These are phyloP conservation scores for Perizoma flavofasciatum DNA, from an alignment of 2,888 invertebrate genomes.

Conservation along the genomic window DNA sequence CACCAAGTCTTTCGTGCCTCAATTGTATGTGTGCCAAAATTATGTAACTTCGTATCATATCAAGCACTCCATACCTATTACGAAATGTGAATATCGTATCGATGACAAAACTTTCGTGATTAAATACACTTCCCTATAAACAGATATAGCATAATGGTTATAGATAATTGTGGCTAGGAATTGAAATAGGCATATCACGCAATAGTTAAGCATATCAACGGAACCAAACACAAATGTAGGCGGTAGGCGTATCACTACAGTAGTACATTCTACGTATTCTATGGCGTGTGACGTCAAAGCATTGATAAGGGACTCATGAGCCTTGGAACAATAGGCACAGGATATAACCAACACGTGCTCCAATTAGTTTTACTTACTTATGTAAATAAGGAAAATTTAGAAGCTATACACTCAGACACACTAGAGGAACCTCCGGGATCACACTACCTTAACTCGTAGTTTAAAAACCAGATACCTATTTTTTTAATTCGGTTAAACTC, in stretches of 20 bases:
- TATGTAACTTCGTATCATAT: conserved; percentile 10
- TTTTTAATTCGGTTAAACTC: too few species aligned
- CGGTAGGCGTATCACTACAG: conserved; percentile 15
- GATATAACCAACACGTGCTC: conserved; percentile 10
- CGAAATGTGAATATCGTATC: conserved; percentile 1
- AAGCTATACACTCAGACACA: too few species aligned
- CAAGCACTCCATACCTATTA: conserved; percentile 11
- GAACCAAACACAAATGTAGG: conserved; percentile 16
- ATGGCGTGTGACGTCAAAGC: conserved; percentile 31
- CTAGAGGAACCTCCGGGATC: too few species aligned
- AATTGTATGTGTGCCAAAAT: conserved; percentile 12
- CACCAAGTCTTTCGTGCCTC: not conserved
- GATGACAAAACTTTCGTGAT: conserved; percentile 17
- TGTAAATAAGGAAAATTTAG: too few species aligned
- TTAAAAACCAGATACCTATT: too few species aligned
- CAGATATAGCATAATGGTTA: too few species aligned
- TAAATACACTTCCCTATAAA: conserved; percentile 3
- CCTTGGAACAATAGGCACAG: conserved; percentile 17
- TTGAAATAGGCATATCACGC: too few species aligned
- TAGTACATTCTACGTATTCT: conserved; percentile 8
- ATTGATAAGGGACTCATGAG: conserved; percentile 27
- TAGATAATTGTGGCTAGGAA: too few species aligned
- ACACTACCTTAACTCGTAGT: too few species aligned
- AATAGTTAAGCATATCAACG: not conserved
- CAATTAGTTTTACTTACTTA: not conserved